Evolutionary conservation across 2,888 invertebrate species (phyloP).

Genomic region (Epirrhoe tristata): DNA sequence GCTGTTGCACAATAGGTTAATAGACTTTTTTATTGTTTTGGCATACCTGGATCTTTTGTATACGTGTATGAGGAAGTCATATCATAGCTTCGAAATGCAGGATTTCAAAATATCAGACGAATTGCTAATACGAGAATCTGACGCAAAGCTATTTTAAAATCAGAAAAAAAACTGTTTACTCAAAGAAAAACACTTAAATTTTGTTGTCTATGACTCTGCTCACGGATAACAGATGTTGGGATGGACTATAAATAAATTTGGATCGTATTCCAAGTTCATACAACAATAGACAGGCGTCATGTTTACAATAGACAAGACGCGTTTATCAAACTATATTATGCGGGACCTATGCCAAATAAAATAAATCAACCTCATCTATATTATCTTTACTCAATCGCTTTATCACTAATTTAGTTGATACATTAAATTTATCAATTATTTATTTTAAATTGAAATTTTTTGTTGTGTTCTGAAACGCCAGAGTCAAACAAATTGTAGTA

Average conservation of each 20-base stretch:
- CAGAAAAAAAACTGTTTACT: background rate
- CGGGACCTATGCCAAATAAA: slow-evolving; percentile 47
- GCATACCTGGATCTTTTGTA: slow-evolving; percentile 24
- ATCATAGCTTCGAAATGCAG: background rate
- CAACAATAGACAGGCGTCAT: slow-evolving; percentile 38
- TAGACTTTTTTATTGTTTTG: slow-evolving; percentile 29
- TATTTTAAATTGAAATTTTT: background rate
- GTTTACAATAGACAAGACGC: slow-evolving; percentile 44
- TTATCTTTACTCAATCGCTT: background rate
- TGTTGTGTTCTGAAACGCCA: background rate
- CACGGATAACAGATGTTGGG: slow-evolving; percentile 28
- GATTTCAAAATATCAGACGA: background rate
- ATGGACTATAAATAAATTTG: slow-evolving; percentile 32
- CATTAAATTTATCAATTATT: background rate
- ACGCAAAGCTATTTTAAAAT: background rate
- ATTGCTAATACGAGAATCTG: background rate
- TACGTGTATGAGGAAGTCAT: slow-evolving; percentile 6
- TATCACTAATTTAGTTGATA: no score
- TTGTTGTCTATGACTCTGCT: slow-evolving; percentile 10
- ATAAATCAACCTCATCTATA: slow-evolving; percentile 9
- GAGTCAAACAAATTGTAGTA: slow-evolving; percentile 6
- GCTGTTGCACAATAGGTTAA: slow-evolving; percentile 43
- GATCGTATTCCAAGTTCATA: slow-evolving; percentile 39
- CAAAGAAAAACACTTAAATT: slow-evolving; percentile 4
- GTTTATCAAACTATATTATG: slow-evolving; percentile 44